Percentiles rank a stretch among this genome's conserved stretches.
phyloP scores from a whole-genome alignment of 2,888 invertebrate species.

The Griposia aprilina region DNA sequence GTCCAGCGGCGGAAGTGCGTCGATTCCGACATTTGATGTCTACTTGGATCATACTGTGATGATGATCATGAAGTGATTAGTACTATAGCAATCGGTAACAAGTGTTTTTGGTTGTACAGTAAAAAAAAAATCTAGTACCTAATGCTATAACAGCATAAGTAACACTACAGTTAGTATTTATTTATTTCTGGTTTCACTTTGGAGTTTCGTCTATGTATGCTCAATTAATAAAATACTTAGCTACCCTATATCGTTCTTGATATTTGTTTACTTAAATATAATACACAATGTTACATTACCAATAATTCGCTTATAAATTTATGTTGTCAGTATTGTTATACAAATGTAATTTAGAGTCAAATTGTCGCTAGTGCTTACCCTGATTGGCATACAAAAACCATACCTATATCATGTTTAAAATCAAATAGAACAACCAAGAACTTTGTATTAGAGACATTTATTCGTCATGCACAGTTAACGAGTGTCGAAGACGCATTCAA shows the following conservation, averaged over 20 bases:
- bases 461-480: neutral
- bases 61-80: neutral
- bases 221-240: neutral
- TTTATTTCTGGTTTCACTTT: neutral
- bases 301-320: neutral
- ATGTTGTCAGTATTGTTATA: neutral
- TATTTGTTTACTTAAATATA: slow-evolving; percentile 1
- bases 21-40: neutral
- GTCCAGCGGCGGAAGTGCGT: neutral
- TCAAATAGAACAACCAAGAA: neutral
- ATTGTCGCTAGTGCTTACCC: neutral
- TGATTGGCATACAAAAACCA: neutral
- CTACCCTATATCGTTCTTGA: slow-evolving; percentile 4
- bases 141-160: neutral
- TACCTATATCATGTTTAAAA: neutral
- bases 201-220: neutral
- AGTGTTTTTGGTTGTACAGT: slow-evolving; percentile 6
- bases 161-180: neutral
- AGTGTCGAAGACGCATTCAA: neutral
- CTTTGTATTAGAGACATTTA: neutral
- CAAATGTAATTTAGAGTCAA: neutral
- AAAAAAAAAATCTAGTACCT: slow-evolving; percentile 2
- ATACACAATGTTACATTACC: neutral
- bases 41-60: neutral
- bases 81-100: slow-evolving; percentile 19